Base-by-base conservation (phyloP, 2,113 vertebrate species). In the Aphelocoma coerulescens region DNA sequence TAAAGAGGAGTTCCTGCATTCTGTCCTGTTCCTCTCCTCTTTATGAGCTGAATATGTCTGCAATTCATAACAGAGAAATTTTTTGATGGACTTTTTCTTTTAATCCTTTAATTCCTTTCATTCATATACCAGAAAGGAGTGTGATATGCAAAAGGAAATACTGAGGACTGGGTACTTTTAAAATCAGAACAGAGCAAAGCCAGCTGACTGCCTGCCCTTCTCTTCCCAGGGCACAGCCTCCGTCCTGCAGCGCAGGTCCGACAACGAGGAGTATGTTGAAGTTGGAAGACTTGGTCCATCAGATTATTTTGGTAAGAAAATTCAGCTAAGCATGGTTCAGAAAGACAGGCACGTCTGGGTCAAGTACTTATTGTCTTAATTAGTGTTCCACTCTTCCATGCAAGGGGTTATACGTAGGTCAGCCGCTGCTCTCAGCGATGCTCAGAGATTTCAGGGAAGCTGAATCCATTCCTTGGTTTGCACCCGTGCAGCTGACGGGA, bases 231-330 rank as follows among this genome's bases (percentile, higher is more conserved):
- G 99, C 88, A 99, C 99, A 3, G 99, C 99, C 48, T 99, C 99
- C 0, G 99, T 99, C 66, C 98, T 99, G 84, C 99, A 99, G 98
- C 99, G 99, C 93, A 96, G 99, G 72, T 99, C 99, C 21, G 99
- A 99, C 91, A 99, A 98, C 3, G 99, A 99, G 96, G 99, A 99
- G 93, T 99, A 99, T 1, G 98, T 99, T 2, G 99, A 99, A 84
- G 99, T 99, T 15, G 99, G 99, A 46, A 98, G 99, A 54, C 99
- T 99, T 0, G 99, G 99, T 65, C 99, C 99, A 13, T 99, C 99
- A 1, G 99, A 99, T 98, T 99, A 99, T 97, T 99, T 99, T 58
- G 99, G 99, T 99, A 96, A 99, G 99, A 95, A 77, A 68, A 49
- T 39, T 86, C 72, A 55, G 7, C 28, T 39, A 8, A 23, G 11